Conservation (phyloP, 2,113 vertebrate genomes). For the Lepus timidus region DNA sequence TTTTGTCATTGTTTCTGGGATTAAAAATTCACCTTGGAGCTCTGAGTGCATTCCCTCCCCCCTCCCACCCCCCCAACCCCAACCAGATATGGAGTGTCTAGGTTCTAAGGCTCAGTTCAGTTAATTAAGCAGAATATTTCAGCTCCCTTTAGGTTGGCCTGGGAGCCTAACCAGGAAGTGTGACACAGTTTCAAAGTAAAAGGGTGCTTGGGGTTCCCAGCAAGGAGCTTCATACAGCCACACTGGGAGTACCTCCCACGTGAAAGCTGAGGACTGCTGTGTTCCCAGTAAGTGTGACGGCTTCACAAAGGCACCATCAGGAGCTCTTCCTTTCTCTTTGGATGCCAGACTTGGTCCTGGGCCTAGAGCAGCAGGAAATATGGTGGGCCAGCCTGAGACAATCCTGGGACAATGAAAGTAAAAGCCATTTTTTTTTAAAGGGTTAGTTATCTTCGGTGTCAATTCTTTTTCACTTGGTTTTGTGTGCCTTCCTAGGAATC, state of each 20-base stretch:
- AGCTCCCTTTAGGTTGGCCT: not conserved
- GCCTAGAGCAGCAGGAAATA: not conserved
- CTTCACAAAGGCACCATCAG: not conserved
- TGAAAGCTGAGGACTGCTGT: not conserved
- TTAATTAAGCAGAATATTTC: not conserved
- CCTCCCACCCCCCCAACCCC: not conserved
- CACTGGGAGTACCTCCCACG: not conserved
- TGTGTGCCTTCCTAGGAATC: conserved; percentile 53
- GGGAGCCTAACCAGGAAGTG: not conserved
- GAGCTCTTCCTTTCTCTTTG: not conserved
- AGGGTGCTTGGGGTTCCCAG: not conserved
- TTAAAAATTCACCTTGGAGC: conserved; percentile 47
- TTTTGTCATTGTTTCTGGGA: conserved; percentile 44
- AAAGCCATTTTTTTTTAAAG: not conserved
- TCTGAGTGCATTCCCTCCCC: not conserved
- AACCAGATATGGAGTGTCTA: not conserved
- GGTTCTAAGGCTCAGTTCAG: not conserved
- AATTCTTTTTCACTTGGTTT: conserved; percentile 56
- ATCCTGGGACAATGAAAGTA: not conserved
- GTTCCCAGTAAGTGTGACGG: not conserved
- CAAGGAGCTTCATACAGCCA: not conserved
- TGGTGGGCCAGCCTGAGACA: not conserved
- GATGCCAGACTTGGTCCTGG: not conserved
- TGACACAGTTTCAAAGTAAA: not conserved
- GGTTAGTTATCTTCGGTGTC: not conserved